Evolutionary conservation across 2,113 vertebrate species (phyloP), one percentile per base, ranked within the genome.

Genomic region (Sapayoa aenigma): DNA sequence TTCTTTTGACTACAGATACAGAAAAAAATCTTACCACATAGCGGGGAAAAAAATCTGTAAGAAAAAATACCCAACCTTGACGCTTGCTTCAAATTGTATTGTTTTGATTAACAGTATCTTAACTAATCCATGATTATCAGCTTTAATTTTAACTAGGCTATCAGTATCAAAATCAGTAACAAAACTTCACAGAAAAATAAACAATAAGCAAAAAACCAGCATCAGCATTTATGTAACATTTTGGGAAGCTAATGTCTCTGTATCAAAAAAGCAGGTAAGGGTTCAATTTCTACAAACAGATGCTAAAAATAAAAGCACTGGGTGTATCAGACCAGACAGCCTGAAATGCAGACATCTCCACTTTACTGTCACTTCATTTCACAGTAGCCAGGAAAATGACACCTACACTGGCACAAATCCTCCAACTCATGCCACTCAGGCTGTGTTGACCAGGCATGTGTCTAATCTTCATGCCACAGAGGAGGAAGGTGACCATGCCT

Each of bases 381-480:
- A 73, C 19, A 49, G 27, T 41, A 81, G 41, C 11, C 14, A 27
- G 21, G 27, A 69, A 18, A 77, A 47, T 1, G 1, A 25, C 11
- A 58, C 12, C 35, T 73, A 55, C 21, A 31, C 35, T 59, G 39
- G 11, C 39, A 50, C 0, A 0, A 87, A 9, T 25, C 59, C 19
- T 16, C 24, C 2, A 4, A 6, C 31, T 67, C 3, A 0, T 28
- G 35, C 14, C 23, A 35, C 20, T 42, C 23, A 28, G 33, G 42
- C 33, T 85, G 22, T 12, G 27, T 17, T 31, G 56, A 79, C 17
- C 20, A 50, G 10, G 30, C 16, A 68, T 11, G 11, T 65, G 18
- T 14, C 31, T 24, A 31, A 33, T 35, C 42, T 53, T 37, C 30
- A 19, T 41, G 14, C 4, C 16, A 83, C 30, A 60, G 6, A 42